Percentiles rank a stretch among this genome's conserved stretches.
Evolutionary conservation across 2,797 vertebrate species (phyloP).

Genomic region (Nasua narica): DNA sequence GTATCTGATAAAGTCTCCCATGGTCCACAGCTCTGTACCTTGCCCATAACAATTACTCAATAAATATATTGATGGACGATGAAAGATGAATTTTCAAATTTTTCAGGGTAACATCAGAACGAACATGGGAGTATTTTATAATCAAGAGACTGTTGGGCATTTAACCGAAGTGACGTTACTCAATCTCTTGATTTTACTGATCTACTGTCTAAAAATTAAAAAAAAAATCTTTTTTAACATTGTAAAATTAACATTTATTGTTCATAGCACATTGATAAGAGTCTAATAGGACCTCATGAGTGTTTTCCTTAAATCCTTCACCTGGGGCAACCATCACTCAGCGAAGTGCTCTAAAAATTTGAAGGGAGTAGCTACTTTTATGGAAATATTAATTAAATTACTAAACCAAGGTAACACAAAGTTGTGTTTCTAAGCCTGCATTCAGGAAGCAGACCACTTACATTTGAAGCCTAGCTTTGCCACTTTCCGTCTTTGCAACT

Average conservation of each 20-base stretch:
- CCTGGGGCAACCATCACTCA: background rate
- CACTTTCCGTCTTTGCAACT: background rate
- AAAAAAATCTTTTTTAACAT: background rate
- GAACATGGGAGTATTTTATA: background rate
- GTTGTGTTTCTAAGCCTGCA: background rate
- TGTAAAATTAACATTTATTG: background rate
- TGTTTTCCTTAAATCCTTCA: background rate
- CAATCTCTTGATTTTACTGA: background rate
- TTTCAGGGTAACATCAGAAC: background rate
- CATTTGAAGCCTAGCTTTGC: background rate
- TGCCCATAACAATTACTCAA: background rate
- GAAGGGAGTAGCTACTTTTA: background rate
- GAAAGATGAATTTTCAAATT: conserved; percentile 15
- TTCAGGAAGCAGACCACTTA: background rate
- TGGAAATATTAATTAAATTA: background rate
- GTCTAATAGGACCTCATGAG: background rate
- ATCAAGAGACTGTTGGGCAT: background rate
- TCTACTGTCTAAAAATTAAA: background rate
- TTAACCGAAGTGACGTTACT: background rate
- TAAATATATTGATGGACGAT: background rate
- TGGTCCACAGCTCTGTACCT: background rate
- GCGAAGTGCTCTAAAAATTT: background rate
- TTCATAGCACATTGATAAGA: background rate
- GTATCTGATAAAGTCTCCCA: background rate
- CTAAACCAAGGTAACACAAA: background rate